Percentiles rank a stretch among this genome's conserved stretches.
Conservation (phyloP, 92 coral and sea anemone species). For the Montipora capitata region DNA sequence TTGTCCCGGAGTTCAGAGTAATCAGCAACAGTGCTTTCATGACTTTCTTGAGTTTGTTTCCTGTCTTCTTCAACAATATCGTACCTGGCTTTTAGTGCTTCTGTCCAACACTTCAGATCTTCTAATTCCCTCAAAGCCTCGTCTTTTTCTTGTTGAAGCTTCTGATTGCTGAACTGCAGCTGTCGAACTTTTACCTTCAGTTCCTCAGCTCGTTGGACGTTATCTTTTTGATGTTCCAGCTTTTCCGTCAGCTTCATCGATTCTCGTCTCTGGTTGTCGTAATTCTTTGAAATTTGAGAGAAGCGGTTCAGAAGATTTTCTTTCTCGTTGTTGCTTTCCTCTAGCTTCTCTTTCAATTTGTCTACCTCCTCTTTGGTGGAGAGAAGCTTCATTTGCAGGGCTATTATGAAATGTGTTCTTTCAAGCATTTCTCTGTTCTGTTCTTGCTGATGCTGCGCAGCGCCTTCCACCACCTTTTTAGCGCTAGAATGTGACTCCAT, state of each 20-base stretch:
- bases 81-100: slow-evolving; percentile 92
- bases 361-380: slow-evolving; percentile 90
- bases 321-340: slow-evolving; percentile 65
- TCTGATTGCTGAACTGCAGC: slow-evolving; percentile 82
- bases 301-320: slow-evolving; percentile 77
- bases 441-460: slow-evolving; percentile 72
- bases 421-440: slow-evolving; percentile 86
- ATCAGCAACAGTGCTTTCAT: slow-evolving; percentile 88
- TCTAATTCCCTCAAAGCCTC: slow-evolving; percentile 81
- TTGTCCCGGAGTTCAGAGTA: slow-evolving; percentile 84
- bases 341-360: slow-evolving; percentile 72
- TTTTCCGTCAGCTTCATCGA: slow-evolving; percentile 91
- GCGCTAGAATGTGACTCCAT: slow-evolving; percentile 82
- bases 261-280: slow-evolving; percentile 93
- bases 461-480: slow-evolving; percentile 76
- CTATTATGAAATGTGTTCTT: slow-evolving; percentile 91
- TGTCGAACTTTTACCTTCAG: slow-evolving; percentile 90
- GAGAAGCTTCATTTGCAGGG: slow-evolving; percentile 94
- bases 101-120: slow-evolving; percentile 89
- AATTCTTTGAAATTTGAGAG: slow-evolving; percentile 76
- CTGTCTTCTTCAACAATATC: slow-evolving; percentile 95
- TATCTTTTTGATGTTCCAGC: slow-evolving; percentile 88
- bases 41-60: slow-evolving; percentile 87
- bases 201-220: slow-evolving; percentile 86
- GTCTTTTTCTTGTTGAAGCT: slow-evolving; percentile 82